Evolutionary conservation across 2,888 invertebrate species (phyloP).

Genomic region (Lasioglossum marginatum): DNA sequence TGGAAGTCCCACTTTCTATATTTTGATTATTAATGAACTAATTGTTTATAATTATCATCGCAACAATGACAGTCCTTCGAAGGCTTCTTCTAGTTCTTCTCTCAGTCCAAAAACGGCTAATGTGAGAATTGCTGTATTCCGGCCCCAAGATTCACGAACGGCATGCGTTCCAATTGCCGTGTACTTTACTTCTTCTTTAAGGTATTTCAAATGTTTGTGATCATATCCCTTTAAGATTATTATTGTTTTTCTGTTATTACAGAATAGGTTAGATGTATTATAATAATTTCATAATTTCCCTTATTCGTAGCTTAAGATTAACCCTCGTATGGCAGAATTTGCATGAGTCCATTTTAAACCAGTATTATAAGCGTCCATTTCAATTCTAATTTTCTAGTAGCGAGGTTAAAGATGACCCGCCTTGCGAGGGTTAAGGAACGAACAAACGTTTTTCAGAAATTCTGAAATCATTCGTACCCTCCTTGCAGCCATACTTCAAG

Average conservation of each 20-base stretch:
- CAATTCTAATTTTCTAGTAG: neutral
- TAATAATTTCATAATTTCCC: neutral
- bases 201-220: slow-evolving; percentile 73
- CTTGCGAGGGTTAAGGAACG: neutral
- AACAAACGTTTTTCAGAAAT: neutral
- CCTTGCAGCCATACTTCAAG: slow-evolving; percentile 67
- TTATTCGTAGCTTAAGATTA: neutral
- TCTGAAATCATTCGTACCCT: slow-evolving; percentile 65
- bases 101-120: slow-evolving; percentile 85
- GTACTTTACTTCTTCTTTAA: slow-evolving; percentile 65
- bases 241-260: slow-evolving; percentile 64
- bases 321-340: neutral
- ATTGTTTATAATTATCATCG: slow-evolving; percentile 40
- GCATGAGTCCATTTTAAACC: neutral
- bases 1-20: too few species aligned
- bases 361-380: neutral
- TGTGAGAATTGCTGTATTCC: slow-evolving; percentile 75
- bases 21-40: neutral
- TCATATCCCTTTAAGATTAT: slow-evolving; percentile 70
- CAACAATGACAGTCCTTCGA: slow-evolving; percentile 79
- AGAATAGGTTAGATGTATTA: slow-evolving; percentile 16
- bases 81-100: slow-evolving; percentile 83
- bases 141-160: slow-evolving; percentile 65
- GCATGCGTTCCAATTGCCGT: slow-evolving; percentile 62
- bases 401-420: neutral